These are phyloP conservation scores for Naja naja DNA, from an alignment of 2,113 vertebrate species.

Conservation along the genomic window DNA sequence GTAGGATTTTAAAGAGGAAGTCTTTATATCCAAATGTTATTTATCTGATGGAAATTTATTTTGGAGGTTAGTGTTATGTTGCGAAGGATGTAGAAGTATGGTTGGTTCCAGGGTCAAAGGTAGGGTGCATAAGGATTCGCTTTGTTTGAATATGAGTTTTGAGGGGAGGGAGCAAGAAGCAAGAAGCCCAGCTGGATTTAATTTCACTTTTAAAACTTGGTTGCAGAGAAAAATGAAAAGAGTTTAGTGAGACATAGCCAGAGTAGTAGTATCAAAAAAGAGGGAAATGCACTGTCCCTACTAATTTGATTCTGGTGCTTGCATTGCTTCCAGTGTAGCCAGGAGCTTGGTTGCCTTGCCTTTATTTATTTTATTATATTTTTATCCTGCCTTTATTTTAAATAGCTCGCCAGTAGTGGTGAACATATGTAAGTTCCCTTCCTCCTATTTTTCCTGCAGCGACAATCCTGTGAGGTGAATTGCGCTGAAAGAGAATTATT, in stretches of 20 bases:
- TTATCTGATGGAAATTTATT: neutral
- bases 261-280: neutral
- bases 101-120: neutral
- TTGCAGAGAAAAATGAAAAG: neutral
- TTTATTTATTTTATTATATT: neutral
- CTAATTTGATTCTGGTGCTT: neutral
- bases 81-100: neutral
- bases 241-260: neutral
- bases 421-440: neutral
- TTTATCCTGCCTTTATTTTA: neutral
- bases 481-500: neutral
- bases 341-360: neutral
- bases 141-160: neutral
- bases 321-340: neutral
- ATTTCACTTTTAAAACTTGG: neutral
- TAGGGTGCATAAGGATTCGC: neutral
- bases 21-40: neutral
- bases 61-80: neutral
- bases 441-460: neutral
- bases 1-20: neutral
- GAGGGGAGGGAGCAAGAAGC: neutral
- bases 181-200: neutral
- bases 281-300: neutral
- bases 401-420: neutral
- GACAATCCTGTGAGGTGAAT: neutral